These are phyloP conservation scores for Tetramorium parvispinum DNA, from an alignment of 1,140 invertebrate genomes.

Conservation along the genomic window DNA sequence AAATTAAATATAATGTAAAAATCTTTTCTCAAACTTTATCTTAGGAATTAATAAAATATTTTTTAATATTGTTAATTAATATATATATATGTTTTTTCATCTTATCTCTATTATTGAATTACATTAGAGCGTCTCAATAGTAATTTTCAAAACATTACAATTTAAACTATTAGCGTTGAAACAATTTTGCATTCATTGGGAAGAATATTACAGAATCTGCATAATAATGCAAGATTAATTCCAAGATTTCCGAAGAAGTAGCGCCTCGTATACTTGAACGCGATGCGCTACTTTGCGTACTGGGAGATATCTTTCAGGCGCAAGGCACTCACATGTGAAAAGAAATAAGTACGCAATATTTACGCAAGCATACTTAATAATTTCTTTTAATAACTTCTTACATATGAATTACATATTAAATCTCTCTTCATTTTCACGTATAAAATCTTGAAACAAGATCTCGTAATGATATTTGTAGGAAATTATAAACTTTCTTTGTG, in stretches of 20 bases:
- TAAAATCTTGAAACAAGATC: slow-evolving; percentile 10
- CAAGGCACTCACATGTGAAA: neutral
- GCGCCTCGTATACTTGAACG: slow-evolving; percentile 44
- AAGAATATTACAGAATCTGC: neutral
- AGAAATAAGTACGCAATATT: slow-evolving; percentile 5
- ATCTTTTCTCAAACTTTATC: neutral
- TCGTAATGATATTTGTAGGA: slow-evolving; percentile 19
- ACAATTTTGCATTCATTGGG: neutral
- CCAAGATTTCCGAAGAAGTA: neutral
- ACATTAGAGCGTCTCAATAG: neutral
- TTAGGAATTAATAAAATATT: neutral
- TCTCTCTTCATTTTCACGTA: neutral
- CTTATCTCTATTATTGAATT: neutral
- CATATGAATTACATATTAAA: slow-evolving; percentile 3
- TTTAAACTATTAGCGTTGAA: neutral
- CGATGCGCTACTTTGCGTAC: slow-evolving; percentile 6
- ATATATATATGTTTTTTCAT: neutral
- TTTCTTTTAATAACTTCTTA: slow-evolving; percentile 11
- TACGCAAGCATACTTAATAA: neutral
- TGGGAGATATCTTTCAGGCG: slow-evolving; percentile 31
- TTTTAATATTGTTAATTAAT: neutral
- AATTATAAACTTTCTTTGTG: slow-evolving; percentile 37
- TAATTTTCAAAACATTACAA: neutral
- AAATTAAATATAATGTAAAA: neutral
- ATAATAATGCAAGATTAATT: neutral